Evolutionary conservation across 2,888 invertebrate genomes (phyloP).

Genomic region (Cacoxenus indagator): DNA sequence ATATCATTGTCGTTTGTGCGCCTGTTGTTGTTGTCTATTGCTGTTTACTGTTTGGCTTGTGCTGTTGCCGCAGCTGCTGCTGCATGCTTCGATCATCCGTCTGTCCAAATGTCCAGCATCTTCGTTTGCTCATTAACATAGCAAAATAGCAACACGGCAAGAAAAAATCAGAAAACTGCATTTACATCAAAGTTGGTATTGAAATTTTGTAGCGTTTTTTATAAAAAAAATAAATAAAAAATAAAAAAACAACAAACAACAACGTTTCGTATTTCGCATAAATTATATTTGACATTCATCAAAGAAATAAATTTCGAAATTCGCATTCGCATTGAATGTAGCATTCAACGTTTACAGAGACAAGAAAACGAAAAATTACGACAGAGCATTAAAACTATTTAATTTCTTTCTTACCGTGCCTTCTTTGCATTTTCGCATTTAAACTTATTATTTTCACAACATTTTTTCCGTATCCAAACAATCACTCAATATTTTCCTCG

Average conservation of each 20-base stretch:
- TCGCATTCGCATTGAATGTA: conserved; percentile 48
- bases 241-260: neutral
- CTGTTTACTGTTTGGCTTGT: neutral
- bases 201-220: conserved; percentile 1
- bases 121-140: conserved; percentile 10
- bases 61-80: neutral
- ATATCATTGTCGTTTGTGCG: conserved; percentile 6
- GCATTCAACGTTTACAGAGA: conserved; percentile 43
- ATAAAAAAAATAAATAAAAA: neutral
- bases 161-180: conserved; percentile 34
- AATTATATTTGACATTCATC: conserved; percentile 50
- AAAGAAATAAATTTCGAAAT: conserved; percentile 52
- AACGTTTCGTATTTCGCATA: conserved; percentile 41
- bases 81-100: neutral
- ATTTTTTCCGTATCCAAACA: neutral
- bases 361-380: too few relatives aligned
- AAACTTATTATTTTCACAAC: conserved; percentile 18
- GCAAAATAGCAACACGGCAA: conserved; percentile 4
- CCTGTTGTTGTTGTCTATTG: neutral
- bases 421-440: neutral
- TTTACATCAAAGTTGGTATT: conserved; percentile 35
- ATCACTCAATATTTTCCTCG: neutral
- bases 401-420: neutral
- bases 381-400: neutral
- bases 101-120: neutral